Evolutionary conservation across 2,888 invertebrate species (phyloP), one percentile per base, ranked within the genome.

Genomic region (Pecten maximus): DNA sequence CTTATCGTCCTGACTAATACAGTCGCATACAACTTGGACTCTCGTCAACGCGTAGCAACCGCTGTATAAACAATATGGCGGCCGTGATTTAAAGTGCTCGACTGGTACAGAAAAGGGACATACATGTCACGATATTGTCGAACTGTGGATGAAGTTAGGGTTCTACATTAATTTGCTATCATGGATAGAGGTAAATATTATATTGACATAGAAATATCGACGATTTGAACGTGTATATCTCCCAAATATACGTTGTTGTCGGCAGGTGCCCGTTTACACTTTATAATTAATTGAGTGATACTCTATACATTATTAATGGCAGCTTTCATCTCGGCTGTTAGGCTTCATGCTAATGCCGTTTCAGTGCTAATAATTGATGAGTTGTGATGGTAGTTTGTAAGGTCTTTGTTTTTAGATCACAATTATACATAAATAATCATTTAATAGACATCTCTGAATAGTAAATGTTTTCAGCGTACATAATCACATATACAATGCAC

Each of bases 31-130:
- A 54, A 54, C 2, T 54, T 4, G 6, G 74, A 74, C 28, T 74
- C 74, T 74, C 74, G 74, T 10, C 74, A 74, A 74, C 28, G 74
- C 74, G 74, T 74, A 74, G 74, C 74, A 74, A 74, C 74, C 74
- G 60, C 74, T 35, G 35, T 74, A 74, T 74, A 74, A 74, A 74
- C 74, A 74, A 74, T 74, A 74, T 74, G 74, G 74, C 74, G 74
- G 74, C 10, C 74, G 28, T 74, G 74, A 74, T 74, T 74, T 74
- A 74, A 74, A 74, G 74, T 44, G 3, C 16, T 74, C 35, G 6
- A 74, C 74, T 74, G 74, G 15, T 23, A 74, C 35, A 23, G 6
- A 2, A 35, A 35, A 6, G 12, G 35, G 74, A 35, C 74, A 74
- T 74, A 74, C 35, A 74, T 74, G 74, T 35, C 74, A 74, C 35